Evolutionary conservation across 2,797 vertebrate species (phyloP).

Genomic region (Nannoperca australis): DNA sequence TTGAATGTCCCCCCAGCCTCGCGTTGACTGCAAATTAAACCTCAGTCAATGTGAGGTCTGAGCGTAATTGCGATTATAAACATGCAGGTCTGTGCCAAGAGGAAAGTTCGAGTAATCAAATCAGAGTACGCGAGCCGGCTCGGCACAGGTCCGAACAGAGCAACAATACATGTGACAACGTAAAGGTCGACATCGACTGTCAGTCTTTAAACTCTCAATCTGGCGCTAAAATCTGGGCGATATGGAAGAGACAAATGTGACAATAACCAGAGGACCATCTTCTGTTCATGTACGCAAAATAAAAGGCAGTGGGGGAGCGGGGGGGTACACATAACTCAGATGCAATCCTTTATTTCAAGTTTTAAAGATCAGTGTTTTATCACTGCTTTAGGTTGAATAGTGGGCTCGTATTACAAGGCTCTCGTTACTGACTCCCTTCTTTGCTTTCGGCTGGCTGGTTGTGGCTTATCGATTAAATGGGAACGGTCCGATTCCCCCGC

Average conservation of each 20-base stretch:
- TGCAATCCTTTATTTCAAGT: neutral
- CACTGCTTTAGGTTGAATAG: neutral
- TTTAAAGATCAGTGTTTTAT: neutral
- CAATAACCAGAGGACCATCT: neutral
- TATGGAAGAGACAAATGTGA: neutral
- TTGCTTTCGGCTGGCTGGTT: neutral
- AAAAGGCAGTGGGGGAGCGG: neutral
- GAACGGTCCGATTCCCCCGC: neutral
- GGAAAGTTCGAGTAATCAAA: slow-evolving; percentile 48
- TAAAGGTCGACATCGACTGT: neutral
- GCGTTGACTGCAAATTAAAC: slow-evolving; percentile 63
- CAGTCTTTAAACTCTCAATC: neutral
- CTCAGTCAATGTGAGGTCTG: slow-evolving; percentile 46
- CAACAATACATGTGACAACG: neutral
- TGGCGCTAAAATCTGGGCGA: neutral
- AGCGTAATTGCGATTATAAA: slow-evolving; percentile 63
- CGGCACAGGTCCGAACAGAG: slow-evolving; percentile 25
- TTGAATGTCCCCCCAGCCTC: slow-evolving; percentile 49
- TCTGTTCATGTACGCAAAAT: neutral
- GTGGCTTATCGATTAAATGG: neutral
- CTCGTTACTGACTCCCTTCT: neutral
- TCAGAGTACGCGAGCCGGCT: neutral
- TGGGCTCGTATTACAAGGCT: neutral
- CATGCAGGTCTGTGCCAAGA: slow-evolving; percentile 55
- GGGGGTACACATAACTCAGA: neutral